Evolutionary conservation across 1,140 invertebrate genomes (phyloP).

Genomic region (Drosophila eugracilis): DNA sequence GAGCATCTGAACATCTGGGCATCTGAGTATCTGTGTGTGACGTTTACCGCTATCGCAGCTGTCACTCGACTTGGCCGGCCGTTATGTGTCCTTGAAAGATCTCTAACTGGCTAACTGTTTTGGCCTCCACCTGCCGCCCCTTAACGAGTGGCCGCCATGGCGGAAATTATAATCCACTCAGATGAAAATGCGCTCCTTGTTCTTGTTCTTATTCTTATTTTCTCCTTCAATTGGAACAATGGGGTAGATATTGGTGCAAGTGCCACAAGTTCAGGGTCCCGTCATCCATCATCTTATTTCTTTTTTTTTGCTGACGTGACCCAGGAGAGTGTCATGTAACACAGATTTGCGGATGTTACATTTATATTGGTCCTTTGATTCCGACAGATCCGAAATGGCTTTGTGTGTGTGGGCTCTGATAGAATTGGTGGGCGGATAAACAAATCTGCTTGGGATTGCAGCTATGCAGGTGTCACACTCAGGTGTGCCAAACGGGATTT

Average conservation of each 20-base stretch:
- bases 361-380: conserved; percentile 50
- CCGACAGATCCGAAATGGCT: conserved; percentile 55
- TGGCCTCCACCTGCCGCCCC: conserved; percentile 32
- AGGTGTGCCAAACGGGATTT: not conserved
- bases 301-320: conserved; percentile 13
- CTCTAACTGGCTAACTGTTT: conserved; percentile 67
- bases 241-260: conserved; percentile 20
- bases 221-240: conserved; percentile 2
- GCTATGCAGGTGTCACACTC: conserved; percentile 35
- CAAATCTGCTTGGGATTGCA: conserved; percentile 21
- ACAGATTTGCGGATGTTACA: conserved; percentile 47
- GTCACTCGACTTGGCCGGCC: conserved; percentile 54
- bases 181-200: not conserved
- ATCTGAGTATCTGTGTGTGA: conserved; percentile 49
- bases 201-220: not conserved
- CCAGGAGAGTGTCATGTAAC: conserved; percentile 47
- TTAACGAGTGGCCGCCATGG: conserved; percentile 13
- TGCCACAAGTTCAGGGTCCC: conserved; percentile 21
- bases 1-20: conserved; percentile 22
- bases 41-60: conserved; percentile 67
- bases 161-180: conserved; percentile 45
- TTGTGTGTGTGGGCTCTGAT: conserved; percentile 32
- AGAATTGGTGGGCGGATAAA: conserved; percentile 34
- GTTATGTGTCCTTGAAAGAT: conserved; percentile 78
- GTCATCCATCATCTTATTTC: conserved; percentile 39